Evolutionary conservation across 2,888 invertebrate species (phyloP), one percentile per base, ranked within the genome.

Genomic region (Pristionchus exspectatus): DNA sequence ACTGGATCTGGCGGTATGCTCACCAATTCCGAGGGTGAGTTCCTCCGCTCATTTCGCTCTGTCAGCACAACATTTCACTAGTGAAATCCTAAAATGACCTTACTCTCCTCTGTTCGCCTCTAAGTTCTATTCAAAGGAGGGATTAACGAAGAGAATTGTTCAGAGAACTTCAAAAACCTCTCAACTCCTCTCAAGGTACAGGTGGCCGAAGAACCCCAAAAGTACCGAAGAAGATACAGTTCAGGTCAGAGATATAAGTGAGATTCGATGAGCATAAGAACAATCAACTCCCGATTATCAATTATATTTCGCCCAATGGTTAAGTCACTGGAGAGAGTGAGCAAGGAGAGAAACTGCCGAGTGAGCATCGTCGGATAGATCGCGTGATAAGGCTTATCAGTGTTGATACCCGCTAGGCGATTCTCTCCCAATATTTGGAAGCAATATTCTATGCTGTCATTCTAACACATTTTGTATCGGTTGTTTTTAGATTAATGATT

Each of bases 151-250:
- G 33, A 18, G n/a, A 27, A 33, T 69, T 69, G 30, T 69, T 63
- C 87, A 63, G 87, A 87, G 21, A 54, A 87, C 87, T 69, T 44
- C 69, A 69, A 87, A 44, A 63, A 54, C 69, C 54, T 69, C 44
- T 54, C 87, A 30, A 88, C 87, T 72, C 89, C 89, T 18, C 89
- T 89, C 27, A 83, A 81, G n/a, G 89, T 89, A 12, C 81, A 89
- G 0, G 89, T 89, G 30, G 54, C 81, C 24, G 56, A 77, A 9
- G 89, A 89, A 16, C 89, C 89, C n/a, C 83, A 89, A 50, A 89
- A 66, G 30, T 89, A 89, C 83, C 59, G 83, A 38, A 38, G 89
- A 21, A 38, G 89, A 81, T 89, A 89, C 83, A 89, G 89, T 38
- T 89, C 89, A 66, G 89, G 89, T 88, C 30, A 33, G 72, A 7